Evolutionary conservation across 1,140 invertebrate genomes (phyloP), one percentile per base, ranked within the genome.

Genomic region (Drosophila subobscura): DNA sequence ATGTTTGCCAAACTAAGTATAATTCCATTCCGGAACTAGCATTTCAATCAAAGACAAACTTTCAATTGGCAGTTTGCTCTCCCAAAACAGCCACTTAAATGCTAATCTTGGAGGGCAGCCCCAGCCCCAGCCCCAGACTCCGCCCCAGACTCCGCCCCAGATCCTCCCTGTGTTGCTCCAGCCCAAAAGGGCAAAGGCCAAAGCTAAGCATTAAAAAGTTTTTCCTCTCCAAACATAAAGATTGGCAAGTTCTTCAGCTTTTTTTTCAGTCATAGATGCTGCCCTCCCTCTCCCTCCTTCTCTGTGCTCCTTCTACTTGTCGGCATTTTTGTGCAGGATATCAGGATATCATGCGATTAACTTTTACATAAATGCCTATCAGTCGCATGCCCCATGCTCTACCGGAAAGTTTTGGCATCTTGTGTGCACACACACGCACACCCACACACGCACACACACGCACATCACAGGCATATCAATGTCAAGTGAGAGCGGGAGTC

Each of bases 321-420:
- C 33, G 33, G 10, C 4, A 37, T 72, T 60, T 72, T 51, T 73
- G 52, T 73, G 59, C 40, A 64, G 37, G 72, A 65, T 73, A 73
- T 74, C 70, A 74, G 71, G n/a, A 54, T 56, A 74, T 73, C 72
- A 64, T 73, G 59, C 72, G 70, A 74, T 74, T 74, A 74, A 74
- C 59, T 73, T 73, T 47, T 65, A 65, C 59, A 73, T 74, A 72
- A 74, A 74, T 74, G 71, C 72, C 72, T 74, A 74, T 73, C 61
- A 73, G 56, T 47, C 33, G 33, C 33, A 37, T 52, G 66, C 8
- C 51, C 27, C 51, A 23, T 33, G 20, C 46, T 10, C 22, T 10
- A 12, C 7, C 33, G 33, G 10, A 37, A 37, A 37, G 10, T 37
- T 37, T 37, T 37, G 33, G 33, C 33, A 4, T 33, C 29, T 33